These are phyloP conservation scores for Brienomyrus longianalis DNA, from an alignment of 2,113 vertebrate genomes.

Conservation along the genomic window DNA sequence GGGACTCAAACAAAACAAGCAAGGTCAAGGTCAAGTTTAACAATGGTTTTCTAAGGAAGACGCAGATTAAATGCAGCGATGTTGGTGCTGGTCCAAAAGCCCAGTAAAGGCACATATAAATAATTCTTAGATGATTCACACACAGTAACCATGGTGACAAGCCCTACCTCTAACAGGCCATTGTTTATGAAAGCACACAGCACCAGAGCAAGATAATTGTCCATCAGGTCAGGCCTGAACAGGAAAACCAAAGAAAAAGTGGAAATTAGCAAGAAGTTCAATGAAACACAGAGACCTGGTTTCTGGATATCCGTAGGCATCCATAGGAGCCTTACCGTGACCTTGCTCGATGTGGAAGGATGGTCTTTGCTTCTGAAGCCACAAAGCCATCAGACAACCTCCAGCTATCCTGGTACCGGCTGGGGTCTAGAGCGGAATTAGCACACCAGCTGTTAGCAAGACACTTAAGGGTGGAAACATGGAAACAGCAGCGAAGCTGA, in stretches of 20 bases:
- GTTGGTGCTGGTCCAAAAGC: neutral
- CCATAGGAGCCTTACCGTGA: constrained; percentile 69
- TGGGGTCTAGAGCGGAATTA: constrained; percentile 67
- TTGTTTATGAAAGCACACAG: constrained; percentile 90
- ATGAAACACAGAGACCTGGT: neutral
- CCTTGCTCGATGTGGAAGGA: constrained; percentile 87
- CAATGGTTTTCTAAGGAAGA: neutral
- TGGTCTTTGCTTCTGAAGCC: constrained; percentile 89
- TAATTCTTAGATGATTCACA: neutral
- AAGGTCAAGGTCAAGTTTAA: neutral
- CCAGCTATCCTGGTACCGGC: constrained; percentile 92
- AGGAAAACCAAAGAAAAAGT: constrained; percentile 22
- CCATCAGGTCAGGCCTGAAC: constrained; percentile 89
- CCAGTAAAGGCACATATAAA: neutral
- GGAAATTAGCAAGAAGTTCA: neutral
- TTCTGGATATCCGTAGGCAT: neutral
- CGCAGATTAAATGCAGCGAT: neutral
- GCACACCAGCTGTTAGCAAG: neutral
- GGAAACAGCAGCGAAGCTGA: neutral
- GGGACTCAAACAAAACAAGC: neutral
- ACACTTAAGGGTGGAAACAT: neutral
- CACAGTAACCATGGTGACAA: neutral
- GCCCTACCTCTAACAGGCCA: constrained; percentile 83
- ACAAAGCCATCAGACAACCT: constrained; percentile 94
- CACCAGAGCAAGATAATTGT: constrained; percentile 92